Conservation (phyloP, 92 coral and sea anemone species). For the Virgularia gustaviana region DNA sequence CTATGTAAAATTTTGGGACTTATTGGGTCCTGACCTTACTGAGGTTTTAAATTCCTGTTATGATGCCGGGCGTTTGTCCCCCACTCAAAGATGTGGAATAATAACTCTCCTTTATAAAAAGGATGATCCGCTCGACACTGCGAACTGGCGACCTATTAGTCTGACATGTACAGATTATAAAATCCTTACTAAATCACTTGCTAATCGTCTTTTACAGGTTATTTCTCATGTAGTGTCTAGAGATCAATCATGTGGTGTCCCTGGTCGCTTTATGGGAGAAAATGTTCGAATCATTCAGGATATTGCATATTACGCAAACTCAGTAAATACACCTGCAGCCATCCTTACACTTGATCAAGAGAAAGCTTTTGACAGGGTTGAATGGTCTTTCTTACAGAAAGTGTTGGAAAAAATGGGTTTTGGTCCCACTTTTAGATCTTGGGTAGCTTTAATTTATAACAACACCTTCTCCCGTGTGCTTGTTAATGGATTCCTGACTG, state of each 20-base stretch:
- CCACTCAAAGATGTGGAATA: not conserved
- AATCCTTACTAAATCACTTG: conserved; percentile 2
- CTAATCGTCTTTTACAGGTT: not conserved
- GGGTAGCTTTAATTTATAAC: not conserved
- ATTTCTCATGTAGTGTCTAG: not conserved
- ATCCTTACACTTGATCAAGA: not conserved
- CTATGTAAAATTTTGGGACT: not conserved
- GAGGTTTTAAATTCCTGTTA: not conserved
- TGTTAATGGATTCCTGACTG: not conserved
- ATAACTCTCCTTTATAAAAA: not conserved
- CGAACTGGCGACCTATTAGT: conserved; percentile 6
- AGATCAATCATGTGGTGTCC: not conserved
- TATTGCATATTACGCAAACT: not conserved
- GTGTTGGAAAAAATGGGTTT: not conserved
- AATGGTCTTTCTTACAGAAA: not conserved
- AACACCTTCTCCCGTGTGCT: not conserved
- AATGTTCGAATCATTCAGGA: not conserved
- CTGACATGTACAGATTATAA: not conserved
- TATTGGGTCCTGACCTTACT: not conserved
- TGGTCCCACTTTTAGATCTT: not conserved
- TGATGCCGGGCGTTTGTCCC: not conserved
- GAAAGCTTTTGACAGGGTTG: not conserved
- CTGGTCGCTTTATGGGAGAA: conserved; percentile 1
- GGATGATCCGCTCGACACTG: not conserved
- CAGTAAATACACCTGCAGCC: not conserved